Conservation (phyloP, 2,113 vertebrate genomes). For the Leucoraja erinaceus region DNA sequence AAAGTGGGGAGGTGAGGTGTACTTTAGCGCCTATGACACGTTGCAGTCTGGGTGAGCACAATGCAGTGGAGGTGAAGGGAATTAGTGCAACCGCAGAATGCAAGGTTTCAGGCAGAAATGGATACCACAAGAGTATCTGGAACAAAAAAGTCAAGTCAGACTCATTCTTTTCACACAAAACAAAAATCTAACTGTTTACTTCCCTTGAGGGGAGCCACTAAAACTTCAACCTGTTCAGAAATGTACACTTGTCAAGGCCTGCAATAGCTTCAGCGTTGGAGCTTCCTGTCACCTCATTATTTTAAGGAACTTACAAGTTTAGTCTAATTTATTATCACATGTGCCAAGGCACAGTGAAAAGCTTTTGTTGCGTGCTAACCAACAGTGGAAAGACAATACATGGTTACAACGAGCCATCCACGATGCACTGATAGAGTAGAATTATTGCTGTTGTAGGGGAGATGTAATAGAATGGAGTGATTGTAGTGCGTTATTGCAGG, state of each 20-base stretch:
- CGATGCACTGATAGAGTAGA: too few relatives aligned
- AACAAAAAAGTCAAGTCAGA: slow-evolving; percentile 2
- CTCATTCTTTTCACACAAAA: slow-evolving; percentile 1
- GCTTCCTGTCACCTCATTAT: background rate
- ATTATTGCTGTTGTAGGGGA: too few relatives aligned
- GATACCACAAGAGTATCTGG: slow-evolving; percentile 4
- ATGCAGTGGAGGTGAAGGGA: slow-evolving; percentile 23
- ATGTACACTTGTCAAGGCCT: background rate
- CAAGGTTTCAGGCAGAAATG: background rate
- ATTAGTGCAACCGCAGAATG: background rate
- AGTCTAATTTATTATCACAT: too few relatives aligned
- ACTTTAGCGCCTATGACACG: background rate
- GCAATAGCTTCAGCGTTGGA: background rate
- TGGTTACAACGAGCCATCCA: too few relatives aligned
- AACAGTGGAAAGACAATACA: too few relatives aligned
- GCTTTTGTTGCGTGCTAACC: too few relatives aligned
- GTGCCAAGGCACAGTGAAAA: too few relatives aligned
- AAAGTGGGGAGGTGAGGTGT: background rate
- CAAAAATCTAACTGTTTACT: slow-evolving; percentile 26
- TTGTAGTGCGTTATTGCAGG: too few relatives aligned
- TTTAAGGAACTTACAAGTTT: background rate
- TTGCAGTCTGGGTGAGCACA: background rate
- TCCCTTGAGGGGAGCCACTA: background rate
- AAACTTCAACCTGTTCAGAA: background rate
- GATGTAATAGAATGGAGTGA: too few relatives aligned